Percentiles rank a stretch among this genome's conserved stretches.
Evolutionary conservation across 1,140 invertebrate genomes (phyloP).

Genomic region (Drosophila pallidifrons): DNA sequence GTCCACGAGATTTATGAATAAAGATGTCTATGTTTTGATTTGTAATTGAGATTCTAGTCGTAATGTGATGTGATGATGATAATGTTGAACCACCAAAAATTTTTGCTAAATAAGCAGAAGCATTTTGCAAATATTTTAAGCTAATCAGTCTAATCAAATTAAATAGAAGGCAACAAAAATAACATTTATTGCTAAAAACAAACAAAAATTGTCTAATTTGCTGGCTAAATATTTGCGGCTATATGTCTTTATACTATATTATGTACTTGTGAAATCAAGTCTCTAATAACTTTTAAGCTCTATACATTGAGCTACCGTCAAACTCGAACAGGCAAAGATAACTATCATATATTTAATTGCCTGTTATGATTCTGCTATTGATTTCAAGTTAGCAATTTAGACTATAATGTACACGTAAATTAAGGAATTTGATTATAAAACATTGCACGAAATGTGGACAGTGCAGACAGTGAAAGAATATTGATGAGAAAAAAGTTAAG

Average conservation of each 20-base stretch:
- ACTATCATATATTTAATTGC: background rate
- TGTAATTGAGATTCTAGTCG: conserved; percentile 45
- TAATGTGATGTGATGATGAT: conserved; percentile 24
- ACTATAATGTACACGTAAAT: conserved; percentile 1
- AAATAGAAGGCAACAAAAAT: conserved; percentile 62
- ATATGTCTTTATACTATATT: conserved; percentile 50
- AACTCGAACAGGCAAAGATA: conserved; percentile 4
- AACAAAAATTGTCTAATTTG: conserved; percentile 56
- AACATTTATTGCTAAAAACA: conserved; percentile 46
- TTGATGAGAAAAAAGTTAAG: background rate
- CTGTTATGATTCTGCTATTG: background rate
- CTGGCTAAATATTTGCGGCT: conserved; percentile 69
- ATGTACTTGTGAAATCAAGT: conserved; percentile 37
- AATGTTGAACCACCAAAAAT: conserved; percentile 19
- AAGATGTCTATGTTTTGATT: conserved; percentile 26
- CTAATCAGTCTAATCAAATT: conserved; percentile 78
- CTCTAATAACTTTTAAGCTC: conserved; percentile 22
- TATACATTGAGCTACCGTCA: conserved; percentile 16
- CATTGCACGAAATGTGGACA: conserved; percentile 32
- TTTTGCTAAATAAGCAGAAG: conserved; percentile 45
- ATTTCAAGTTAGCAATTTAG: background rate
- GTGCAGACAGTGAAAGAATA: background rate
- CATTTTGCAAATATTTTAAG: conserved; percentile 68
- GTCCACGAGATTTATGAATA: conserved; percentile 32
- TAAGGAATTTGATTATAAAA: conserved; percentile 9